Conservation (phyloP, 2,888 invertebrate genomes). For the Gortyna flavago region DNA sequence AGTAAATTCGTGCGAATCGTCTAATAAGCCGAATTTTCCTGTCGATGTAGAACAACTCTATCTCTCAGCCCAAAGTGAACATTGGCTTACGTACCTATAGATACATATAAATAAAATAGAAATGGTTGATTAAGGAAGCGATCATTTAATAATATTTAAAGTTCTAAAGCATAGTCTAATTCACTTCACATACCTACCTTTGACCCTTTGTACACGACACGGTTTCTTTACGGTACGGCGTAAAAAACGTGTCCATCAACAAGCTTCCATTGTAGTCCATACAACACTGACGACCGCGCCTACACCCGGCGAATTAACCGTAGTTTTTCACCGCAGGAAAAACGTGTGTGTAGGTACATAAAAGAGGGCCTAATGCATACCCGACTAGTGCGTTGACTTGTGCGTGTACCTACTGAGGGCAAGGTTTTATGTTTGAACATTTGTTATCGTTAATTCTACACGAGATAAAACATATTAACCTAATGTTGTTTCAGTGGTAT, state of each 20-base stretch:
- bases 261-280: no score
- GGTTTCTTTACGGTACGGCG: no score
- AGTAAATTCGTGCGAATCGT: no score
- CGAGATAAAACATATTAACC: conserved; percentile 9
- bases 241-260: no score
- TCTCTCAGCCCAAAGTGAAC: background rate
- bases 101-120: background rate
- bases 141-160: background rate
- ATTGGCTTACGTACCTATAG: background rate
- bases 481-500: conserved; percentile 73
- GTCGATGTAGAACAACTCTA: background rate
- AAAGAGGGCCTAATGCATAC: no score
- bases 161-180: no score
- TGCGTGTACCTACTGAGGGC: background rate
- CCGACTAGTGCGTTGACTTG: background rate
- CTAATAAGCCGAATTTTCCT: background rate
- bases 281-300: no score
- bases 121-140: background rate
- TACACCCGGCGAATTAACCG: no score
- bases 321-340: no score
- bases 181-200: no score
- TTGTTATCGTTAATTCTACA: conserved; percentile 1
- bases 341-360: no score
- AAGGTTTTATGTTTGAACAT: background rate
- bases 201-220: no score